These are phyloP conservation scores for Helleia helle DNA, from an alignment of 2,888 invertebrate species.

Conservation along the genomic window DNA sequence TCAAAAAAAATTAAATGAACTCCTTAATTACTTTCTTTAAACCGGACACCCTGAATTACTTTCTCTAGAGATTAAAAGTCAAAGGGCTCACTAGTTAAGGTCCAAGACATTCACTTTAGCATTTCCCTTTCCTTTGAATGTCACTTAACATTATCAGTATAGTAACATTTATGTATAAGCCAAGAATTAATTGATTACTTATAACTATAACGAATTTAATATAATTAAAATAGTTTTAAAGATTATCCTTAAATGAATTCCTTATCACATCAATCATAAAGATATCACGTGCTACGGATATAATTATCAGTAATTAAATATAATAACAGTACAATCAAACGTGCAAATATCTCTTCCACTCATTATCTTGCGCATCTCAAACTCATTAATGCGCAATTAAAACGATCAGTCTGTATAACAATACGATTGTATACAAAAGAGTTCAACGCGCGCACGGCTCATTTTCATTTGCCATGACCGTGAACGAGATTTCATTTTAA, in stretches of 20 bases:
- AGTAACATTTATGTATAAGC: too few species aligned
- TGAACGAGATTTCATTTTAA: not conserved
- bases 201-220: too few species aligned
- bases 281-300: not conserved
- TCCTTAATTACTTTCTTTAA: too few species aligned
- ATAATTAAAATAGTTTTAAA: too few species aligned
- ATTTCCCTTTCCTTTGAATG: not conserved
- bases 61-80: conserved; percentile 3
- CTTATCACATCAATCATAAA: too few species aligned
- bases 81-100: not conserved
- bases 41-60: not conserved
- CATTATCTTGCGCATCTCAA: not conserved
- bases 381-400: conserved; percentile 2
- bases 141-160: not conserved
- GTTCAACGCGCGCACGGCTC: conserved; percentile 36
- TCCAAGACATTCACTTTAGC: not conserved
- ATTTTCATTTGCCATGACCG: not conserved
- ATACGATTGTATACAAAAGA: conserved; percentile 32
- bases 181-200: too few species aligned
- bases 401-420: conserved; percentile 11
- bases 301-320: not conserved
- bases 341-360: conserved; percentile 1
- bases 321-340: not conserved
- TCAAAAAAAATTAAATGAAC: too few species aligned
- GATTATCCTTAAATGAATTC: too few species aligned